These are phyloP conservation scores for Natrix natrix DNA, from an alignment of 2,797 vertebrate genomes.

Conservation along the genomic window DNA sequence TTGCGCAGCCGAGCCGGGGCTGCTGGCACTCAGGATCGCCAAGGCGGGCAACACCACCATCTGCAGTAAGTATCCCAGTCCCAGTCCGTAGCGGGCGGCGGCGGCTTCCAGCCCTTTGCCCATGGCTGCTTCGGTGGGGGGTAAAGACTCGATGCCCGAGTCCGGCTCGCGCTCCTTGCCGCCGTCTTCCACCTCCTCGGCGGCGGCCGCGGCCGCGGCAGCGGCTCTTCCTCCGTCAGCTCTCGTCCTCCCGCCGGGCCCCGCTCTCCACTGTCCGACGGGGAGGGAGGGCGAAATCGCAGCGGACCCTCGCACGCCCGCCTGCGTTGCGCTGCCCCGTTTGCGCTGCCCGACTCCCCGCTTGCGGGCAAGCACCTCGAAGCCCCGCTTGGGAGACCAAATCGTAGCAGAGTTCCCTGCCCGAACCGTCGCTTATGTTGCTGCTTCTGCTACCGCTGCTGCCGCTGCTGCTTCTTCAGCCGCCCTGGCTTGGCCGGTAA, in stretches of 20 bases:
- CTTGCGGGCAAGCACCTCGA: no score
- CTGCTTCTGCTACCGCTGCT: conserved; percentile 12
- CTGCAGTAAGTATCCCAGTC: conserved; percentile 77
- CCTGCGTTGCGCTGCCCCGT: neutral
- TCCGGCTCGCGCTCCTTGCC: neutral
- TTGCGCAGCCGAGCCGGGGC: conserved; percentile 79
- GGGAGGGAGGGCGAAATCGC: conserved; percentile 16
- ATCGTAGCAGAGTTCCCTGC: neutral
- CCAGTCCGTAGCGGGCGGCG: conserved; percentile 74
- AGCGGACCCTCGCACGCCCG: neutral
- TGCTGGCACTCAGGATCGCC: conserved; percentile 78
- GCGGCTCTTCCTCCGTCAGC: neutral
- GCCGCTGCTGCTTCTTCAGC: conserved; percentile 34
- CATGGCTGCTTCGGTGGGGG: conserved; percentile 70
- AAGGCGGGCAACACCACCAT: conserved; percentile 78
- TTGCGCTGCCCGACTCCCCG: neutral
- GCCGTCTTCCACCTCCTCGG: conserved; percentile 24
- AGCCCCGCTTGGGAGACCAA: neutral
- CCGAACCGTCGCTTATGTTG: conserved; percentile 18
- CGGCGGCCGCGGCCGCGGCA: conserved; percentile 18
- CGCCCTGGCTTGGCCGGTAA: conserved; percentile 8
- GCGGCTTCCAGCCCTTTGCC: conserved; percentile 75
- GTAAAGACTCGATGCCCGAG: neutral
- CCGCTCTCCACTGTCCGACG: neutral
- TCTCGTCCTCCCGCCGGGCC: neutral